Evolutionary conservation across 1,140 invertebrate species (phyloP).

Genomic region (Tribolium madens): DNA sequence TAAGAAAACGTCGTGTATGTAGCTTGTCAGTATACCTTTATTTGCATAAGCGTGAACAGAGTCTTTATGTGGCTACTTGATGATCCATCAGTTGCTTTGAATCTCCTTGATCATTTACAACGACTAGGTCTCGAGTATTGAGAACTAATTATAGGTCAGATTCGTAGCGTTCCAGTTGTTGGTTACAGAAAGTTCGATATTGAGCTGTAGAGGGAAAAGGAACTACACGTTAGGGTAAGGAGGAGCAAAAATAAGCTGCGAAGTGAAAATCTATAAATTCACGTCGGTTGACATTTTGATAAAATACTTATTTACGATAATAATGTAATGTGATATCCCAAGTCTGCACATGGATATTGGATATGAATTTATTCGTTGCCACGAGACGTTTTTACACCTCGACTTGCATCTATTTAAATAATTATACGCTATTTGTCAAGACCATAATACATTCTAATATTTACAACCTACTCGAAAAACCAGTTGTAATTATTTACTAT

Average conservation of each 20-base stretch:
- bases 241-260: not conserved
- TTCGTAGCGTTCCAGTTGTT: not conserved
- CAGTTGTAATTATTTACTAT: constrained; percentile 36
- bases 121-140: not conserved
- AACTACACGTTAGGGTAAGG: too few species aligned
- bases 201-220: too few species aligned
- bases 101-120: not conserved
- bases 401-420: constrained; percentile 33
- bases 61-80: not conserved
- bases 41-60: not conserved
- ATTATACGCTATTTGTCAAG: constrained; percentile 36
- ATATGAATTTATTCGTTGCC: constrained; percentile 30
- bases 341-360: constrained; percentile 38
- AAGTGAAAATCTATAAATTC: constrained; percentile 23
- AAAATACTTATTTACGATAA: constrained; percentile 37
- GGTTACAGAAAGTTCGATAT: not conserved
- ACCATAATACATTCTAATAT: constrained; percentile 31
- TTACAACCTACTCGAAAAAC: constrained; percentile 32
- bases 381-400: constrained; percentile 33
- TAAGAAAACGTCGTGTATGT: not conserved
- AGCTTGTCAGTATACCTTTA: not conserved
- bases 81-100: too few species aligned
- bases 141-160: not conserved
- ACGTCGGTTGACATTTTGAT: constrained; percentile 13
- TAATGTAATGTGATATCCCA: constrained; percentile 21